Percentiles rank a stretch among this genome's conserved stretches.
These are phyloP conservation scores for Pangasius djambal DNA, from an alignment of 2,797 vertebrate genomes.

Conservation along the genomic window DNA sequence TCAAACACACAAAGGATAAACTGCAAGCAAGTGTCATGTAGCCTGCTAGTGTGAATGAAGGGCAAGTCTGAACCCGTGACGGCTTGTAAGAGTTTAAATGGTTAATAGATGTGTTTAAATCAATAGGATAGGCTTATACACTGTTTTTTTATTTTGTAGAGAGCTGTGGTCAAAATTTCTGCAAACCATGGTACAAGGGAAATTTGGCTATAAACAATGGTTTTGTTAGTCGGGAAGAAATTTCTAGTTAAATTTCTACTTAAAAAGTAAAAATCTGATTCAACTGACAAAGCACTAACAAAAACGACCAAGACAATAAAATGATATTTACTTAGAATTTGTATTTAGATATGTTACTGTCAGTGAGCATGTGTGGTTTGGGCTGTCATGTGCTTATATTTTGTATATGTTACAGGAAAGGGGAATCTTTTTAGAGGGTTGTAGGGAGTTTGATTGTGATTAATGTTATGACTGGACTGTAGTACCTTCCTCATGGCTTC, in stretches of 20 bases:
- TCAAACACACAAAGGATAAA: too few relatives aligned
- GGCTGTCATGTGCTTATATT: not conserved
- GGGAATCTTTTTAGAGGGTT: not conserved
- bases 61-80: not conserved
- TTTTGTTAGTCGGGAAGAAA: not conserved
- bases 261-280: not conserved
- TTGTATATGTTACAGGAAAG: not conserved
- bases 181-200: not conserved
- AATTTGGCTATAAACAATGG: not conserved
- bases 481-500: constrained; percentile 88
- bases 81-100: not conserved
- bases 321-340: not conserved
- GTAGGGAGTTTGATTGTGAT: not conserved
- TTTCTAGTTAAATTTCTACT: not conserved
- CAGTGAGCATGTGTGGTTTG: not conserved
- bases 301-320: not conserved
- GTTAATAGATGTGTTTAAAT: not conserved
- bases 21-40: not conserved
- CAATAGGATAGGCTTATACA: not conserved
- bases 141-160: not conserved
- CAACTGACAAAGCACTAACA: not conserved
- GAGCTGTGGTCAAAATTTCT: not conserved
- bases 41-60: not conserved
- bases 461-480: too few relatives aligned
- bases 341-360: not conserved